A percentile compares a stretch with the other conserved stretches of the same genome.
These are phyloP conservation scores for Morpho helenor DNA, from an alignment of 2,888 invertebrate genomes.

Conservation along the genomic window DNA sequence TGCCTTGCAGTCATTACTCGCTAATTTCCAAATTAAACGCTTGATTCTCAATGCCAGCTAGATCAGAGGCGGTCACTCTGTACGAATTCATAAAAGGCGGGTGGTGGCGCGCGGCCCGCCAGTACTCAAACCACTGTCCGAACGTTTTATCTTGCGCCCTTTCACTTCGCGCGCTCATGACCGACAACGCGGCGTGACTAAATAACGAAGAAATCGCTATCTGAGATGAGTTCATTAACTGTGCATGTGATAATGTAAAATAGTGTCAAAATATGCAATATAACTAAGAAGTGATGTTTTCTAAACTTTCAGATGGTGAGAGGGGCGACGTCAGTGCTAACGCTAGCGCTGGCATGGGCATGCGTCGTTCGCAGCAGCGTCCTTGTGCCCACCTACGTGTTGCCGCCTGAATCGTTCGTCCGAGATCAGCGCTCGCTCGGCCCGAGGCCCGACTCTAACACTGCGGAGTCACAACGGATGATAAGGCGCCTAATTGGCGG, in stretches of 20 bases:
- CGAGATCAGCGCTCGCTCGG: constrained; percentile 73
- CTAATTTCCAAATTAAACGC: constrained; percentile 77
- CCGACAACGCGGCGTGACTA: constrained; percentile 46
- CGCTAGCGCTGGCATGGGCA: constrained; percentile 71
- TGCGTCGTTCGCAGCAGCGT: constrained; percentile 63
- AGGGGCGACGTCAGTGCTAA: constrained; percentile 73
- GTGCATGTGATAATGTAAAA: constrained; percentile 16
- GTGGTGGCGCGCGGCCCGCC: constrained; percentile 63
- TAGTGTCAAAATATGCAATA: constrained; percentile 22
- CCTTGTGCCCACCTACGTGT: constrained; percentile 74
- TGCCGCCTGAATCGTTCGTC: constrained; percentile 76
- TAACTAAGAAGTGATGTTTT: constrained; percentile 60
- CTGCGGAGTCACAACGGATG: constrained; percentile 72
- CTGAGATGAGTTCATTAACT: constrained; percentile 67
- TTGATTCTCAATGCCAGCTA: constrained; percentile 74
- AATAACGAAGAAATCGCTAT: constrained; percentile 55
- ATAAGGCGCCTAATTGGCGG: constrained; percentile 85
- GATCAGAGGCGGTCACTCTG: constrained; percentile 65
- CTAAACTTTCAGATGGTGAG: constrained; percentile 77
- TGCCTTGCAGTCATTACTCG: constrained; percentile 62
- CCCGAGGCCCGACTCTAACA: constrained; percentile 46
- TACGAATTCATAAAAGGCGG: constrained; percentile 73
- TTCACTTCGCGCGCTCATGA: constrained; percentile 72
- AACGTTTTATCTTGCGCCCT: constrained; percentile 71
- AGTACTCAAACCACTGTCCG: constrained; percentile 61